A percentile compares a stretch with the other conserved stretches of the same genome.
phyloP scores from a whole-genome alignment of 30 jellyfish, hydroid and myxozoan genomes.

The Aurelia sp. region DNA sequence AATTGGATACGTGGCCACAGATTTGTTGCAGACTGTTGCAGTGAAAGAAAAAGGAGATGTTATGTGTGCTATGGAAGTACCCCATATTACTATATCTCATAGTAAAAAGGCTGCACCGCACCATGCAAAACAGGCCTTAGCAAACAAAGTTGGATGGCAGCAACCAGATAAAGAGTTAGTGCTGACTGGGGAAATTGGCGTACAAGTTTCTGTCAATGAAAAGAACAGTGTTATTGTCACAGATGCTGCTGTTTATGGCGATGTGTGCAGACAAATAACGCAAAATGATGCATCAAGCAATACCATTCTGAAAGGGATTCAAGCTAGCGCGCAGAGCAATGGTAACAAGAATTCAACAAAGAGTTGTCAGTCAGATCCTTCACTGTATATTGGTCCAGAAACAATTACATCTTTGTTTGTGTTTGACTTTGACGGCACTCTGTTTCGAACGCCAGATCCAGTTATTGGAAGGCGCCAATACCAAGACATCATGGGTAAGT shows the following conservation, averaged over 20 bases:
- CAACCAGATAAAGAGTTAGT: slow-evolving; percentile 56
- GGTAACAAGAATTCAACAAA: not conserved
- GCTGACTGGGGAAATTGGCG: slow-evolving; percentile 88
- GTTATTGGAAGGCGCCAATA: slow-evolving; percentile 80
- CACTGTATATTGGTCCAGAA: slow-evolving; percentile 48
- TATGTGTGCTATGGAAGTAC: slow-evolving; percentile 54
- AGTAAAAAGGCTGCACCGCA: slow-evolving; percentile 78
- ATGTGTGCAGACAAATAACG: not conserved
- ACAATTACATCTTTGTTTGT: slow-evolving; percentile 60
- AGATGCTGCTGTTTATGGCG: slow-evolving; percentile 31
- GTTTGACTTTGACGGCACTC: slow-evolving; percentile 96
- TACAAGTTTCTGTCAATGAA: slow-evolving; percentile 68
- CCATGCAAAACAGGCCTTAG: slow-evolving; percentile 53
- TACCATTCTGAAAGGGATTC: not conserved
- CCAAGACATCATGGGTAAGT: slow-evolving; percentile 68
- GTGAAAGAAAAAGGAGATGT: slow-evolving; percentile 62
- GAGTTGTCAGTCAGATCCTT: slow-evolving; percentile 5
- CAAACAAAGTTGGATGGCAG: slow-evolving; percentile 50
- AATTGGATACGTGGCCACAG: slow-evolving; percentile 69
- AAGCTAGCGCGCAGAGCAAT: not conserved
- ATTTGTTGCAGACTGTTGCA: slow-evolving; percentile 81
- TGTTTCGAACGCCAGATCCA: slow-evolving; percentile 92
- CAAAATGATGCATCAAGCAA: not conserved
- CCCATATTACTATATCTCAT: slow-evolving; percentile 90
- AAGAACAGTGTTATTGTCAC: slow-evolving; percentile 56